Conservation (phyloP, 2,888 invertebrate genomes). For the Gisinianus flammeolus region DNA sequence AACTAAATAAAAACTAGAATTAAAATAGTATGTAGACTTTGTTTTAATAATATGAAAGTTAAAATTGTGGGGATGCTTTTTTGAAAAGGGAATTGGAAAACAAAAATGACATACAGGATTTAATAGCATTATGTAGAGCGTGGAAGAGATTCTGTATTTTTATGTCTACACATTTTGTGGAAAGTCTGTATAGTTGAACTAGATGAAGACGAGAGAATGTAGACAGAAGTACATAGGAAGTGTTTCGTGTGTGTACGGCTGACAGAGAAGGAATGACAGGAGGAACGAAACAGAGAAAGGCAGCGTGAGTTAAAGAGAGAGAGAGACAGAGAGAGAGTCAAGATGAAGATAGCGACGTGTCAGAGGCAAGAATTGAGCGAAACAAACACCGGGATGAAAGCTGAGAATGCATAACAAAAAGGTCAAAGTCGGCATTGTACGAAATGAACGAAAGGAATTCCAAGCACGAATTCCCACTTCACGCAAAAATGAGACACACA, state of each 20-base stretch:
- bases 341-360: slow-evolving; percentile 36
- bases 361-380: slow-evolving; percentile 33
- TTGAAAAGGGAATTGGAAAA: no score
- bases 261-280: slow-evolving; percentile 5
- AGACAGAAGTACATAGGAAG: neutral
- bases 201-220: neutral
- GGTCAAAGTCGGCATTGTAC: slow-evolving; percentile 51
- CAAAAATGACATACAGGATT: no score
- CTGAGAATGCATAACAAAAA: slow-evolving; percentile 41
- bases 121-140: no score
- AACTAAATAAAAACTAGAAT: no score
- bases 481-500: slow-evolving; percentile 52
- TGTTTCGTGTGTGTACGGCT: neutral
- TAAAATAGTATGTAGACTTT: no score
- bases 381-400: slow-evolving; percentile 35
- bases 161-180: no score
- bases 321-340: slow-evolving; percentile 11
- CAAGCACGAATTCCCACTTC: slow-evolving; percentile 47
- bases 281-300: slow-evolving; percentile 27
- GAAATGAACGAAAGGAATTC: slow-evolving; percentile 48
- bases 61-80: no score
- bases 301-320: slow-evolving; percentile 15
- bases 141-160: no score
- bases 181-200: neutral
- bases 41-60: no score